Base-by-base conservation (phyloP, 2,113 vertebrate genomes). In the Pseudorhombus dupliciocellatus region DNA sequence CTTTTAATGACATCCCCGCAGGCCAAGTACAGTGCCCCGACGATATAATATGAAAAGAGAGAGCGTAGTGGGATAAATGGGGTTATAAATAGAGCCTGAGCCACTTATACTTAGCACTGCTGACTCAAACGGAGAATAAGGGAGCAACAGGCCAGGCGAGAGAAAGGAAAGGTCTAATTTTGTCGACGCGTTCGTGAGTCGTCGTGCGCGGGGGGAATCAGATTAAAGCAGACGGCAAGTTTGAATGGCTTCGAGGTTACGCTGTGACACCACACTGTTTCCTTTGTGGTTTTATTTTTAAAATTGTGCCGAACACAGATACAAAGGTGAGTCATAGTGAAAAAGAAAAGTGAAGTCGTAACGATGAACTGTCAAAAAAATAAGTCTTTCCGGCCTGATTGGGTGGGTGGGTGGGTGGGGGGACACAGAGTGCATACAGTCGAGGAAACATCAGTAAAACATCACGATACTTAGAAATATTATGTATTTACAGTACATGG, bases 271-370 rank as follows among this genome's bases (percentile, higher is more conserved):
- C 57, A 67, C 8, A 54, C 6, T 6, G 0, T n/a, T 34, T 60
- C 65, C 9, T 53, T 25, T 21, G 12, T 53, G 15, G 46, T 70
- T 87, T 84, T 84, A 88, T 75, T 89, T 48, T 75, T 7, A 84
- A 90, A 85, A 37, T 37, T 5, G 28, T 50, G 30, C 68, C 74
- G 55, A 46, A 73, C 70, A 85, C 66, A 83, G 70, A 83, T 90
- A 90, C 31, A 89, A 89, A 90, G 75, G 69, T 86, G 34, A 72
- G 34, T 46, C 58, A 65, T 61, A 58, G 79, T 86, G 73, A 83
- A 77, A 80, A 78, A 82, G 59, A 71, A 69, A 40, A 16, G 82
- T 64, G 81, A 77, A 72, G 16, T 37, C 22, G 24, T 70, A 59
- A 79, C 60, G 66, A 66, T 55, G 54, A 58, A 62, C 22, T 46